Evolutionary conservation across 2,888 invertebrate genomes (phyloP), one percentile per base, ranked within the genome.

Genomic region (Agrotis exclamationis): DNA sequence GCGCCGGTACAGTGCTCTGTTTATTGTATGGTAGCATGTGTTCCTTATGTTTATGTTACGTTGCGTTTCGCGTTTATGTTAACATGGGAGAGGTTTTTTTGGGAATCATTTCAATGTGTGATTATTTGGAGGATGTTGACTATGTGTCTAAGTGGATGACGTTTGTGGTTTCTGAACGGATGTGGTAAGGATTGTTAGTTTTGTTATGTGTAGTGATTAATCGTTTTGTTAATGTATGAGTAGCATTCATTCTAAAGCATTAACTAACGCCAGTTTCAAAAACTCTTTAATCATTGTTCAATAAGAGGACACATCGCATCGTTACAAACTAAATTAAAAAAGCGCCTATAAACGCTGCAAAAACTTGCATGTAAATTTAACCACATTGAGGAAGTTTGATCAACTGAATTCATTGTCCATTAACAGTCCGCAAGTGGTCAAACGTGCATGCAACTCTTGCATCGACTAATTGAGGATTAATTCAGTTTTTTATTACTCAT

Each of bases 1-100:
- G 83, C 86, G 87, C 84, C 64, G 81, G 87, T 84, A 88, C 89
- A 89, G 86, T 79, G 89, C 86, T 89, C 88, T 92, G 93, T 92
- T 93, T 92, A 92, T 92, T 86, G 88, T 90, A 88, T 83, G 83
- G 82, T 76, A 78, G 68, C 86, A 88, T 86, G 84, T 85, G 84
- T 79, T 70, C 84, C 51, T 24, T 45, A 59, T 77, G 83, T 81
- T 82, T 81, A 75, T 76, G 70, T 82, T 75, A 50, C 69, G 69
- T 50, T 73, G 53, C 77, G 70, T 82, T 80, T 82, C 9, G 77
- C 76, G 73, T 66, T 50, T 53, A 24, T 80, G 82, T 80, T 80
- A 78, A 81, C 56, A 63, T 28, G 54, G 60, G 22, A n/a, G 20
- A 18, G 33, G 50, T 66, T 77, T 77, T 69, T 81, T 81, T 80